Percentiles rank a stretch among this genome's conserved stretches.
These are phyloP conservation scores for Aporophyla nigra DNA, from an alignment of 2,888 invertebrate species.

Conservation along the genomic window DNA sequence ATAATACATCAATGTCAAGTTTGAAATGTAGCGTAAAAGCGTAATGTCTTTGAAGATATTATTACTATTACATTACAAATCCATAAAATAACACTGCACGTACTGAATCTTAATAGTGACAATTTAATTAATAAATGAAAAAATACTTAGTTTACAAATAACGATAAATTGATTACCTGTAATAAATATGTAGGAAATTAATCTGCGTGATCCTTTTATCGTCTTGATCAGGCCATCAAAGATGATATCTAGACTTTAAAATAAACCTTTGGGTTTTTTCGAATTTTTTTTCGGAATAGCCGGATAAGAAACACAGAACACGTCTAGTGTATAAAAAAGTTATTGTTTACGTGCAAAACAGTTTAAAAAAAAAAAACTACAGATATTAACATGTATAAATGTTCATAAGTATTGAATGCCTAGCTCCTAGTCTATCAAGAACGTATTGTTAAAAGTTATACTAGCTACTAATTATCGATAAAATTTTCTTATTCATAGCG, in stretches of 20 bases:
- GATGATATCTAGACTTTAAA: background rate
- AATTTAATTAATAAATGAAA: background rate
- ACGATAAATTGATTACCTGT: background rate
- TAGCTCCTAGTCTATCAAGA: slow-evolving; percentile 64
- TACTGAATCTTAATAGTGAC: background rate
- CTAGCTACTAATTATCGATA: slow-evolving; percentile 72
- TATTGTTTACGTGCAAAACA: background rate
- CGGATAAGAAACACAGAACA: background rate
- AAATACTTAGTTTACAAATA: background rate
- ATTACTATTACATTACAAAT: background rate
- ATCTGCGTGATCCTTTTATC: background rate
- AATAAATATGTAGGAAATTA: background rate
- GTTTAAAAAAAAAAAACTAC: too few relatives aligned
- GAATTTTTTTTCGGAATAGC: background rate
- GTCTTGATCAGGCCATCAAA: background rate
- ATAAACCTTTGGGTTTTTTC: background rate
- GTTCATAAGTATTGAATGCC: too few relatives aligned
- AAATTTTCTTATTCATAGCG: slow-evolving; percentile 68
- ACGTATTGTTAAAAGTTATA: slow-evolving; percentile 73
- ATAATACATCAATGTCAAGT: background rate
- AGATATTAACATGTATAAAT: too few relatives aligned
- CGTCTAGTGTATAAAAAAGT: background rate
- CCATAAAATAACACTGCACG: background rate
- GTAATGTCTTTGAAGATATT: background rate
- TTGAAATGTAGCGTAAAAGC: background rate